Base-by-base conservation (phyloP, 1,140 invertebrate genomes). In the Zaprionus davidi region DNA sequence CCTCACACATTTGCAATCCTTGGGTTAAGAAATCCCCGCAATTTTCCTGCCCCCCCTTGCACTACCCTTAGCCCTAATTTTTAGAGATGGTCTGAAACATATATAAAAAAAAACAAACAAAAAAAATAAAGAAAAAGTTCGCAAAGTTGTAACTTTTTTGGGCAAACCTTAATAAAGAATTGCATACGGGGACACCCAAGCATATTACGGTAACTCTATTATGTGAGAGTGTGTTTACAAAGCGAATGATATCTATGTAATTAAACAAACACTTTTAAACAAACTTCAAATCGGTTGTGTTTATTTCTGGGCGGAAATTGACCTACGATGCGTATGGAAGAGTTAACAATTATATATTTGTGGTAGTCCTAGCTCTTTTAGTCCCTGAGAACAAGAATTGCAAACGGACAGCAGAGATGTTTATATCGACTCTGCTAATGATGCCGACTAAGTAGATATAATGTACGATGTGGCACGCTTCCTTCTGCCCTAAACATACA, bases 211-310 rank as follows among this genome's bases (percentile, higher is more conserved):
- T 57, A 59, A 6, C 36, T 36, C 22, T 70, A 75, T 75, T 41
- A 46, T 17, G 41, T 58, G 63, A 41, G 44, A 65, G 69, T 72
- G 57, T 77, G 51, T 77, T 63, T 67, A 67, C 63, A 67, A 77
- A 34, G 75, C 75, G 75, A 77, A 77, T 73, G 70, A 73, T 68
- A 73, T 77, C 75, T 77, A 77, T 73, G 57, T 77, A 77, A 77
- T 77, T 57, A 76, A 77, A 73, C 56, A 67, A 77, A 72, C 62
- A 77, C 75, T 77, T 77, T 77, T 77, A 67, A 77, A 77, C 70
- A 73, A 77, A 15, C 46, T 38, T 7, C 13, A n/a, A 24, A 6
- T 26, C 7, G 17, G 9, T 24, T 28, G 34, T 55, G 49, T 38
- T 46, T 53, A 41, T 46, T 58, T 31, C 12, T 12, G 38, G 41